A percentile compares a stretch with the other conserved stretches of the same genome.
phyloP scores from a whole-genome alignment of 2,888 invertebrate genomes.

The Tineola bisselliella region DNA sequence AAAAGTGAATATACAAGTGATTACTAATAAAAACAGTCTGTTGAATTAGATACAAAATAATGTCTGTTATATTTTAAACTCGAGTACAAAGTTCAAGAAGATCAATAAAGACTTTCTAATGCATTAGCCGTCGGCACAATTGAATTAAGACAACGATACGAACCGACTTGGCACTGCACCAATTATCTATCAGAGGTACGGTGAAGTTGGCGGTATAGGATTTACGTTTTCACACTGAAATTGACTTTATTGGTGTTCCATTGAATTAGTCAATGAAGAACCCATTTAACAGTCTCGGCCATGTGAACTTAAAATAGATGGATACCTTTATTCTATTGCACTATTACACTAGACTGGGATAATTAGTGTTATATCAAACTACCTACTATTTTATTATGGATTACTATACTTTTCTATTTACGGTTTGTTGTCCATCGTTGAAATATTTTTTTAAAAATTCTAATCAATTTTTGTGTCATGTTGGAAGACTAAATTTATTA shows the following conservation, averaged over 20 bases:
- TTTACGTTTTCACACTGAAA: conserved; percentile 47
- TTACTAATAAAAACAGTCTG: too few species aligned
- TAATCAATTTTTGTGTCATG: neutral
- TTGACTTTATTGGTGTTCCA: conserved; percentile 46
- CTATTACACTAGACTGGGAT: too few species aligned
- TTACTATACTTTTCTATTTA: too few species aligned
- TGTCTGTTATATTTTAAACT: neutral
- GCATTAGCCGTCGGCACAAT: conserved; percentile 44
- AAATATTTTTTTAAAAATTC: too few species aligned
- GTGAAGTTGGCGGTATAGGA: conserved; percentile 32
- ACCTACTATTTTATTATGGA: too few species aligned
- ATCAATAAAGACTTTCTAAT: conserved; percentile 20
- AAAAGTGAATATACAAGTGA: too few species aligned
- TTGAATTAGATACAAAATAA: neutral
- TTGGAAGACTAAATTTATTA: too few species aligned
- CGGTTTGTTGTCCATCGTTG: too few species aligned
- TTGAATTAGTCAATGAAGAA: conserved; percentile 24
- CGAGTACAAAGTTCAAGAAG: neutral
- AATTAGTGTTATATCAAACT: too few species aligned
- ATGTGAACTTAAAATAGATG: neutral
- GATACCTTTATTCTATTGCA: too few species aligned
- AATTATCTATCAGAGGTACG: conserved; percentile 38
- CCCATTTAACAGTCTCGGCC: neutral
- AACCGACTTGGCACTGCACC: conserved; percentile 48
- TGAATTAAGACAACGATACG: conserved; percentile 49